Conservation (phyloP, 2,797 vertebrate species). For the Poecilia picta region DNA sequence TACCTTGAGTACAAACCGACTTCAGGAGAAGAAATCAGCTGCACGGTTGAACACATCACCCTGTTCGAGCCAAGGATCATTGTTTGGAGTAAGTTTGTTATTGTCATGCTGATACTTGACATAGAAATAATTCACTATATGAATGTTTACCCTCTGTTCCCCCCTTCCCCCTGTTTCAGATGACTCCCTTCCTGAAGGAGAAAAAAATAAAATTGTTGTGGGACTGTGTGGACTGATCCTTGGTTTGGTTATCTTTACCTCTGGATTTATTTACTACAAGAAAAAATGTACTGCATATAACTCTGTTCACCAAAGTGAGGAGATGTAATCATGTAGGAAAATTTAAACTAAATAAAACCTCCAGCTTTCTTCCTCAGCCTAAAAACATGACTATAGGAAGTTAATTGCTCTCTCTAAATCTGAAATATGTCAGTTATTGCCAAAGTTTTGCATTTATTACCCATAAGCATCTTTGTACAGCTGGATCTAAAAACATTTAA, state of each 20-base stretch:
- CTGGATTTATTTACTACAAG: constrained; percentile 32
- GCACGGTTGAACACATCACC: constrained; percentile 68
- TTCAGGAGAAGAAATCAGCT: constrained; percentile 67
- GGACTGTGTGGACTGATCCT: constrained; percentile 9
- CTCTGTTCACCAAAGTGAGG: neutral
- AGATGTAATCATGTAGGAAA: neutral
- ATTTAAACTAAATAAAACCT: too few species aligned
- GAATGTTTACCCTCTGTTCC: neutral
- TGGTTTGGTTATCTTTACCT: neutral
- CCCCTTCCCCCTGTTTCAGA: neutral
- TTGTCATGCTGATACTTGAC: neutral
- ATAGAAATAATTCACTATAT: neutral
- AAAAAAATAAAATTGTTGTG: neutral
- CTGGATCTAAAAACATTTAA: neutral
- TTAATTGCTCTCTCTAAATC: too few species aligned
- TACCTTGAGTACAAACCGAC: constrained; percentile 62
- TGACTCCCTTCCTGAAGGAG: neutral
- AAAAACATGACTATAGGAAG: too few species aligned
- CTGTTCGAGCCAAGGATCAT: constrained; percentile 31
- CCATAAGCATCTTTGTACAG: neutral
- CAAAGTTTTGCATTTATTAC: too few species aligned
- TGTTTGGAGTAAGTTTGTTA: constrained; percentile 62
- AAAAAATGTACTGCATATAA: constrained; percentile 2
- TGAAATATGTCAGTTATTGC: too few species aligned
- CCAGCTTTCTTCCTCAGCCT: too few species aligned